A percentile compares a stretch with the other conserved stretches of the same genome.
Evolutionary conservation across 2,797 vertebrate species (phyloP).

Genomic region (Muraenolepis orangiensis): DNA sequence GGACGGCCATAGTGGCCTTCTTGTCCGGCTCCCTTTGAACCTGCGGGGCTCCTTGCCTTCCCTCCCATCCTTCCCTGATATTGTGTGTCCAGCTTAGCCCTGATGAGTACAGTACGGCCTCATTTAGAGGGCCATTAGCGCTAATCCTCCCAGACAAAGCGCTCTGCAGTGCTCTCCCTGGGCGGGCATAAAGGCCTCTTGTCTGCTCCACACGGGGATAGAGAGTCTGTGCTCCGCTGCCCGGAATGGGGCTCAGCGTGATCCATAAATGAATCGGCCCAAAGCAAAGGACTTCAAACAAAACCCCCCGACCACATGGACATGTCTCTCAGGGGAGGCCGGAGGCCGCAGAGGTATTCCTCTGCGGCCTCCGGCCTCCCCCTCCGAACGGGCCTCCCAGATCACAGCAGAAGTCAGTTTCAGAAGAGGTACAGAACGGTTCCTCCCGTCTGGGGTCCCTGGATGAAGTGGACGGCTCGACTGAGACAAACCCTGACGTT

Average conservation of each 20-base stretch:
- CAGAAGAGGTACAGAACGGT: too few species aligned
- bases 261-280: conserved; percentile 39
- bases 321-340: conserved; percentile 22
- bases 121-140: conserved; percentile 75
- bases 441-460: too few species aligned
- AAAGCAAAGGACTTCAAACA: conserved; percentile 39
- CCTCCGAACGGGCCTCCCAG: too few species aligned
- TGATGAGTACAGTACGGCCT: conserved; percentile 68
- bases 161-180: conserved; percentile 46
- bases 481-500: too few species aligned
- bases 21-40: conserved; percentile 75
- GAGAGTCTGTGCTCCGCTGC: conserved; percentile 27
- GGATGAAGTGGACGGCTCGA: too few species aligned
- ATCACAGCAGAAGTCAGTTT: too few species aligned
- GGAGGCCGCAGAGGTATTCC: too few species aligned
- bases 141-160: conserved; percentile 74
- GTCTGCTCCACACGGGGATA: conserved; percentile 45
- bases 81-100: conserved; percentile 54
- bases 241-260: conserved; percentile 25
- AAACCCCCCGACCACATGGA: conserved; percentile 21
- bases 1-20: conserved; percentile 71
- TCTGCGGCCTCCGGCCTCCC: too few species aligned
- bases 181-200: conserved; percentile 59
- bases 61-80: conserved; percentile 52
- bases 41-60: conserved; percentile 54